Conservation (phyloP, 2,888 invertebrate genomes). For the Saturnia japonica region DNA sequence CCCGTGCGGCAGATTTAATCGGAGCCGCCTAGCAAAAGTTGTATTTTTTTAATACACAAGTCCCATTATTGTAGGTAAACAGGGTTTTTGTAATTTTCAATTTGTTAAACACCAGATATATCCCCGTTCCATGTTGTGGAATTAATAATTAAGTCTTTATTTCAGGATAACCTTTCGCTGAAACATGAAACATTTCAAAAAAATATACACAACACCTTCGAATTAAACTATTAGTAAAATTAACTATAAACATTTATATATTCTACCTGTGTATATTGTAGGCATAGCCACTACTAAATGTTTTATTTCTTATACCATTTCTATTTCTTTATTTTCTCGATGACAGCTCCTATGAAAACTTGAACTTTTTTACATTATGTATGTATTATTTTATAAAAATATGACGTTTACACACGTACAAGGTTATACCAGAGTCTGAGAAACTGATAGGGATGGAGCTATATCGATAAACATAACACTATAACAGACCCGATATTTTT, state of each 20-base stretch:
- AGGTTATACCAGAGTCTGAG: no score
- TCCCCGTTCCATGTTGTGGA: not conserved
- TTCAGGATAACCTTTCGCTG: not conserved
- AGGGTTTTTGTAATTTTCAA: constrained; percentile 62
- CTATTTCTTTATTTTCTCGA: no score
- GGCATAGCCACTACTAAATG: not conserved
- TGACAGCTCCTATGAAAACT: no score
- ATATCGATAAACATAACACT: no score
- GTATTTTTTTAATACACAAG: constrained; percentile 34
- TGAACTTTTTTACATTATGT: no score
- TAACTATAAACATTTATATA: not conserved
- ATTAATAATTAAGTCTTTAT: not conserved
- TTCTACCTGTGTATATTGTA: not conserved
- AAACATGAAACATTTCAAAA: not conserved
- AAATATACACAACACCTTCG: not conserved
- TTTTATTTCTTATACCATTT: constrained; percentile 5
- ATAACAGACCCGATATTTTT: no score
- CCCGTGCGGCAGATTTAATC: constrained; percentile 5
- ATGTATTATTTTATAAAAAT: no score
- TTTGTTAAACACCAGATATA: constrained; percentile 33
- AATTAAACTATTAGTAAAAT: not conserved
- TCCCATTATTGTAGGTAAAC: constrained; percentile 58
- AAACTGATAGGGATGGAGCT: no score
- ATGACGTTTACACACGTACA: no score
- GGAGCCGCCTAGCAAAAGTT: constrained; percentile 15